Base-by-base conservation (phyloP, 1,140 invertebrate species). In the Drosophila virilis region DNA sequence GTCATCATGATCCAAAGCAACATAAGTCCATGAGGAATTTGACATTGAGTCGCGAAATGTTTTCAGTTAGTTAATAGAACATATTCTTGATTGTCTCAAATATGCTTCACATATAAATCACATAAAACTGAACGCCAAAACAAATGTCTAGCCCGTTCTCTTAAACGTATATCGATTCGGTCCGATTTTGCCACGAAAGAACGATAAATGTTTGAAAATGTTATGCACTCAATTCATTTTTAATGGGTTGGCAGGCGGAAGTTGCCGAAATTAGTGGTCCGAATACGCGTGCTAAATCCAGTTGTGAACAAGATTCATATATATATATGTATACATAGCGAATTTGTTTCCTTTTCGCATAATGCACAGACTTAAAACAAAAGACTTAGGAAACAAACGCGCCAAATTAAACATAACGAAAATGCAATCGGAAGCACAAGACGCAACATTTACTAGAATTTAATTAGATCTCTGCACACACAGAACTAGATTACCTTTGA, bases 321-420 rank as follows among this genome's bases (percentile, higher is more conserved):
- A 80, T 68, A 85, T 64, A 61, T 78, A 17, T 17, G 1, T 17
- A 17, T 17, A 17, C 17, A 17, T 17, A 17, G 17, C 52, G 52
- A 62, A 55, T 86, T 60, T 52, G 48, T 78, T 80, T 86, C 78
- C 79, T 88, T 84, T 74, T 78, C 50, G 77, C 51, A 72, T 46
- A 68, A 70, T 62, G 59, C 83, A 55, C 45, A 43, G 22, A 38
- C 8, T 10, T 6, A 59, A 84, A 90, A 84, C 83, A 84, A 91
- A 91, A 84, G 82, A 91, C 77, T 90, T 90, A 88, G 80, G 77
- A 78, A 80, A 73, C 88, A 42, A 91, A 86, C 88, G 60, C 78
- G 62, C 9, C 70, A 15, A 75, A 69, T 64, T 32, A 55, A 8
- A 37, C 46, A 69, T 17, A 68, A 54, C 9, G 64, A 58, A 73